phyloP scores from a whole-genome alignment of 2,888 invertebrate genomes.

The Harpagoxenus sublaevis region DNA sequence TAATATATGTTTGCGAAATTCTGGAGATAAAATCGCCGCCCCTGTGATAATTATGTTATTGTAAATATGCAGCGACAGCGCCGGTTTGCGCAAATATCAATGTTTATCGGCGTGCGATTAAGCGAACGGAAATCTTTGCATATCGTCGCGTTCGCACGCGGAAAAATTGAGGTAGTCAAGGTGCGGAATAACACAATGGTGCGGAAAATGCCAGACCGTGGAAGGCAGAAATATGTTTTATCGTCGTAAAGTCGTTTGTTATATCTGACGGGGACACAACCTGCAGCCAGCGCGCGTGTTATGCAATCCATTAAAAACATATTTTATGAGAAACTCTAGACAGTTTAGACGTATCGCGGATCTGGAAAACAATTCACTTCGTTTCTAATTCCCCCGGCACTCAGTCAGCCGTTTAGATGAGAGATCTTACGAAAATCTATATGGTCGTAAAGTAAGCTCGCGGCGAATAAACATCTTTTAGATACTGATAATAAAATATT shows the following conservation, averaged over 20 bases:
- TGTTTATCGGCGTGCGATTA: slow-evolving; percentile 11
- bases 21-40: slow-evolving; percentile 25
- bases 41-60: slow-evolving; percentile 54
- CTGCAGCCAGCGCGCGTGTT: background rate
- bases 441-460: background rate
- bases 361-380: slow-evolving; percentile 7
- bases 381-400: background rate
- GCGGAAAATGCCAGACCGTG: background rate
- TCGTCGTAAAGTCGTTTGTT: slow-evolving; percentile 6
- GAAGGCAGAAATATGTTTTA: slow-evolving; percentile 7
- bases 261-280: background rate
- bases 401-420: background rate
- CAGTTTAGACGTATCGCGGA: background rate
- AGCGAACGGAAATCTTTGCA: slow-evolving; percentile 22
- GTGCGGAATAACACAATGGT: slow-evolving; percentile 26
- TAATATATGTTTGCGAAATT: slow-evolving; percentile 57
- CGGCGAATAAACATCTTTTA: background rate
- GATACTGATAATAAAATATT: slow-evolving; percentile 12
- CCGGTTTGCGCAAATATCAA: slow-evolving; percentile 48
- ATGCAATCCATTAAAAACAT: slow-evolving; percentile 22
- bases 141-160: background rate
- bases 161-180: slow-evolving; percentile 7
- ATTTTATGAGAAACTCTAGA: background rate
- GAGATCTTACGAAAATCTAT: background rate
- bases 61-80: slow-evolving; percentile 7